These are phyloP conservation scores for Neotragus pygmaeus DNA, from an alignment of 2,113 vertebrate species.

Conservation along the genomic window DNA sequence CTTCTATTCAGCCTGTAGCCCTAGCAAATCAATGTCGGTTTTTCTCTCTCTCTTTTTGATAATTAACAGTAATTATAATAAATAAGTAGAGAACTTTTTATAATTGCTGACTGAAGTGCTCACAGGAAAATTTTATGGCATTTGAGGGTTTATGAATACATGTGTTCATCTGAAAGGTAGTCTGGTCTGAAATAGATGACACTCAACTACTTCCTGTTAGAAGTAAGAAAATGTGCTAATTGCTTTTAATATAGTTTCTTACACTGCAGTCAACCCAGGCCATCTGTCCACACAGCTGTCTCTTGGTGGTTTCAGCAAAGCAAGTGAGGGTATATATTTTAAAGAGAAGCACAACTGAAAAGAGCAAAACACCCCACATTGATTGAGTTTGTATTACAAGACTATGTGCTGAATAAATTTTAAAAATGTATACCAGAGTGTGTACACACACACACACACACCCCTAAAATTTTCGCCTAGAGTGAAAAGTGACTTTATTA, in stretches of 20 bases:
- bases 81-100: slow-evolving; percentile 27
- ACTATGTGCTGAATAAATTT: not conserved
- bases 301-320: slow-evolving; percentile 35
- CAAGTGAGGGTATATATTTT: slow-evolving; percentile 46
- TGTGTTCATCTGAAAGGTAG: slow-evolving; percentile 58
- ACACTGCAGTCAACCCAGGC: slow-evolving; percentile 62
- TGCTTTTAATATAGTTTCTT: slow-evolving; percentile 74
- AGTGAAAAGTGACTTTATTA: not conserved
- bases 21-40: not conserved
- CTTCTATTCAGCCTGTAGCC: not conserved
- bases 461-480: not conserved
- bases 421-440: not conserved
- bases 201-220: slow-evolving; percentile 62
- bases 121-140: slow-evolving; percentile 32
- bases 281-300: slow-evolving; percentile 72
- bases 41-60: not conserved
- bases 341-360: slow-evolving; percentile 25
- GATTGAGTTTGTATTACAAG: not conserved
- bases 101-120: slow-evolving; percentile 48
- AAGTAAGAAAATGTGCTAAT: slow-evolving; percentile 72
- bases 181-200: slow-evolving; percentile 62
- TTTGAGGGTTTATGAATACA: slow-evolving; percentile 56
- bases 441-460: not conserved
- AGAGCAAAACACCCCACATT: not conserved
- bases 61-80: slow-evolving; percentile 22